Conservation (phyloP, 1,140 invertebrate species). For the Semibalanus balanoides region DNA sequence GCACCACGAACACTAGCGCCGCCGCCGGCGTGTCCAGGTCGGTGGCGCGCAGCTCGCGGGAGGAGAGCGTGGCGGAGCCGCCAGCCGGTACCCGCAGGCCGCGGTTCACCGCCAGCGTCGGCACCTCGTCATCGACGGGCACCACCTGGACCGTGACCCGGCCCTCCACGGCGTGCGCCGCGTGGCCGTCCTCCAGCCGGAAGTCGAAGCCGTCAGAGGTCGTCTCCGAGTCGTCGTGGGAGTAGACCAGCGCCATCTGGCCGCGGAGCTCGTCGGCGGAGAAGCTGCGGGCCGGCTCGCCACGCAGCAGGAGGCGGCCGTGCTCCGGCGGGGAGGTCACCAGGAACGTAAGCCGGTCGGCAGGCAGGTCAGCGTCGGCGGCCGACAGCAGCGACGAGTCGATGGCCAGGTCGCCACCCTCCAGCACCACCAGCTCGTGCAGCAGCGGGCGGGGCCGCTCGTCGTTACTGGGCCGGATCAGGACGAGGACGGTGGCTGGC, state of each 20-base stretch:
- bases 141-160: constrained; percentile 28
- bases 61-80: constrained; percentile 27
- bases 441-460: constrained; percentile 31
- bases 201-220: constrained; percentile 28
- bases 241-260: constrained; percentile 31
- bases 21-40: constrained; percentile 30
- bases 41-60: constrained; percentile 28
- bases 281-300: constrained; percentile 24
- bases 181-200: constrained; percentile 28
- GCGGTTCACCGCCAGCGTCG: constrained; percentile 29
- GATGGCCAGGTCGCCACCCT: constrained; percentile 31
- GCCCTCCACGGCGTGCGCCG: constrained; percentile 26
- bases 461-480: constrained; percentile 32
- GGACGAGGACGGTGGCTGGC: constrained; percentile 24
- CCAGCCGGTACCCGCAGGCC: constrained; percentile 30
- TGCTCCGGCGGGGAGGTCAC: constrained; percentile 28
- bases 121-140: constrained; percentile 33
- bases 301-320: constrained; percentile 28
- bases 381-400: constrained; percentile 32
- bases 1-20: constrained; percentile 28
- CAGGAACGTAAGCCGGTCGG: constrained; percentile 27
- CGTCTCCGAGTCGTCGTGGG: constrained; percentile 33
- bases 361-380: constrained; percentile 30
- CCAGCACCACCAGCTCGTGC: constrained; percentile 30
- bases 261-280: constrained; percentile 27